Percentiles rank a stretch among this genome's conserved stretches.
phyloP scores from a whole-genome alignment of 2,797 vertebrate species.

The Tangara arthus region DNA sequence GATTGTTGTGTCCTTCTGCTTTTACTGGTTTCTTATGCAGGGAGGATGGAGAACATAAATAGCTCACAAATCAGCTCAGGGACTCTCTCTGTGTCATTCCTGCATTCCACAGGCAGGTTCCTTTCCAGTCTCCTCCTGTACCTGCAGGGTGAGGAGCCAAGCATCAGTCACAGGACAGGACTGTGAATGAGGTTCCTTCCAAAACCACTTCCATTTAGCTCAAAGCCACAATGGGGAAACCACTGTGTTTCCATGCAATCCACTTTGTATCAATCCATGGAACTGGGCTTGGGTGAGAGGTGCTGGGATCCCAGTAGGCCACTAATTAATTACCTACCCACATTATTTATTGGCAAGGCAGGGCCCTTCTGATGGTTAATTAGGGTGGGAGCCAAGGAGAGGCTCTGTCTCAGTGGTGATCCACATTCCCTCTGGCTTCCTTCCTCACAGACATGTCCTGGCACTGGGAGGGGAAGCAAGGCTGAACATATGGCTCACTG shows the following conservation, averaged over 20 bases:
- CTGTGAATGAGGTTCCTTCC: not conserved
- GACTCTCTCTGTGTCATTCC: not conserved
- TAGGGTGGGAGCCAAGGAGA: conserved; percentile 26
- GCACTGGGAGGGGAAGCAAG: not conserved
- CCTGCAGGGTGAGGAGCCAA: not conserved
- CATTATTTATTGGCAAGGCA: not conserved
- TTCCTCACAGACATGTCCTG: conserved; percentile 33
- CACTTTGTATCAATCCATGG: not conserved
- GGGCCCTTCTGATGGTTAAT: not conserved
- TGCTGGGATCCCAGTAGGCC: not conserved
- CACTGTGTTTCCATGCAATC: not conserved
- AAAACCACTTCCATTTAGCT: not conserved
- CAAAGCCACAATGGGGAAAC: not conserved
- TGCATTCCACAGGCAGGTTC: not conserved
- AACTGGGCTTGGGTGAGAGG: not conserved
- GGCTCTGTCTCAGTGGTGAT: not conserved
- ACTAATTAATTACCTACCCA: conserved; percentile 18
- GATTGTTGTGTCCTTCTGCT: not conserved
- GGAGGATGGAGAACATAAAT: not conserved
- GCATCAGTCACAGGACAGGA: not conserved
- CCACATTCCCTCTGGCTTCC: conserved; percentile 1
- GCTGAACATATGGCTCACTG: conserved; percentile 51
- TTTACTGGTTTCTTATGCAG: not conserved
- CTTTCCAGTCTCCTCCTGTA: not conserved
- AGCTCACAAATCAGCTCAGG: not conserved